Conservation (phyloP, 2,113 vertebrate genomes). For the Psilopsiagon aurifrons region DNA sequence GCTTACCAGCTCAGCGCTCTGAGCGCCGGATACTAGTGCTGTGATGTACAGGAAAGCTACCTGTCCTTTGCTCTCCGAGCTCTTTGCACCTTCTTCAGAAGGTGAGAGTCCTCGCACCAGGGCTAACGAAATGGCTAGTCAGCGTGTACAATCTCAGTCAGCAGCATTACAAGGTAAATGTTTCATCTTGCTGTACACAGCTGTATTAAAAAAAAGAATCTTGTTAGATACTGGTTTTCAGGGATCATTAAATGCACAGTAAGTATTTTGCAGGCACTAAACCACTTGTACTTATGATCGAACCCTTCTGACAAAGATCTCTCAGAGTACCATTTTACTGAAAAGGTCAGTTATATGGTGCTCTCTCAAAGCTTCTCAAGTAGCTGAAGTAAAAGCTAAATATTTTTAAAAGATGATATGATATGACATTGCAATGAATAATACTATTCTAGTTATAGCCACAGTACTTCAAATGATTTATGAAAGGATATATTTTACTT, state of each 20-base stretch:
- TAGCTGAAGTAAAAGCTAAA: not conserved
- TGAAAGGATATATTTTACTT: not conserved
- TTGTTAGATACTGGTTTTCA: not conserved
- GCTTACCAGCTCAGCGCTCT: fast-evolving
- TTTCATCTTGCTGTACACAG: not conserved
- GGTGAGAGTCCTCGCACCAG: not conserved
- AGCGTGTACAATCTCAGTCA: not conserved
- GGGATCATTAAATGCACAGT: not conserved
- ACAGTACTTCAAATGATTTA: not conserved
- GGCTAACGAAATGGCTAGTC: not conserved
- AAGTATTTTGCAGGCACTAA: not conserved
- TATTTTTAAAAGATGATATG: not conserved
- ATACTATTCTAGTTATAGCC: not conserved
- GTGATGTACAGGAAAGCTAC: not conserved
- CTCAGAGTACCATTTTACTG: not conserved
- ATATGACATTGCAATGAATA: not conserved
- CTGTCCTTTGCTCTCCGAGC: fast-evolving
- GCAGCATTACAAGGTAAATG: not conserved
- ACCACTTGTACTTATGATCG: not conserved
- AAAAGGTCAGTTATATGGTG: not conserved
- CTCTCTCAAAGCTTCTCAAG: not conserved
- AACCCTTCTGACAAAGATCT: not conserved
- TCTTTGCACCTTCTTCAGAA: not conserved
- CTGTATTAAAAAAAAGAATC: not conserved
- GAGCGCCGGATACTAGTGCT: not conserved